Percentiles rank a stretch among this genome's conserved stretches.
phyloP scores from a whole-genome alignment of 2,113 vertebrate genomes.

The Cryptotis parvus region DNA sequence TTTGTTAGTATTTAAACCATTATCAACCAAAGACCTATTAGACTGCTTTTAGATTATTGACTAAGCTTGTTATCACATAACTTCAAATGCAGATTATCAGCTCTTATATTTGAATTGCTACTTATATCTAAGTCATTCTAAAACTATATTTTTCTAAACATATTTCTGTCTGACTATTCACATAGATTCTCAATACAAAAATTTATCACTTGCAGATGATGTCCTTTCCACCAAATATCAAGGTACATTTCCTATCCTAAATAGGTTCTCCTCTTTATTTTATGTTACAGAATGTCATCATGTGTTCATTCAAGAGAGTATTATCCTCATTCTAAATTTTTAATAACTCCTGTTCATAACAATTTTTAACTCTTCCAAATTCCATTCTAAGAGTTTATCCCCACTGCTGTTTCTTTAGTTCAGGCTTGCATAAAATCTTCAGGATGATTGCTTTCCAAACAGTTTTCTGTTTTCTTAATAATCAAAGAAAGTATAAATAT shows the following conservation, averaged over 20 bases:
- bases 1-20: neutral
- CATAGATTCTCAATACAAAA: neutral
- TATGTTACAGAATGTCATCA: neutral
- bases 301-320: neutral
- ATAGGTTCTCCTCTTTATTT: neutral
- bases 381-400: neutral
- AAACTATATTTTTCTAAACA: neutral
- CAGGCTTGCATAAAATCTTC: neutral
- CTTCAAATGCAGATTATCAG: constrained; percentile 3
- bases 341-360: neutral
- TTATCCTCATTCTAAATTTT: neutral
- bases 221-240: neutral
- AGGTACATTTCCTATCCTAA: neutral
- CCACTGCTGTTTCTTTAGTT: neutral
- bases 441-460: neutral
- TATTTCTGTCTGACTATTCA: neutral
- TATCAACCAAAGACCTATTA: neutral
- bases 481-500: neutral
- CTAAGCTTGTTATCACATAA: neutral
- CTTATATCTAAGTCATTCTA: neutral
- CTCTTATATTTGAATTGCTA: neutral
- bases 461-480: neutral
- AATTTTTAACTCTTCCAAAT: neutral
- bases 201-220: neutral
- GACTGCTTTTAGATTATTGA: neutral